These are phyloP conservation scores for Scleropages formosus DNA, from an alignment of 2,797 vertebrate genomes.

Conservation along the genomic window DNA sequence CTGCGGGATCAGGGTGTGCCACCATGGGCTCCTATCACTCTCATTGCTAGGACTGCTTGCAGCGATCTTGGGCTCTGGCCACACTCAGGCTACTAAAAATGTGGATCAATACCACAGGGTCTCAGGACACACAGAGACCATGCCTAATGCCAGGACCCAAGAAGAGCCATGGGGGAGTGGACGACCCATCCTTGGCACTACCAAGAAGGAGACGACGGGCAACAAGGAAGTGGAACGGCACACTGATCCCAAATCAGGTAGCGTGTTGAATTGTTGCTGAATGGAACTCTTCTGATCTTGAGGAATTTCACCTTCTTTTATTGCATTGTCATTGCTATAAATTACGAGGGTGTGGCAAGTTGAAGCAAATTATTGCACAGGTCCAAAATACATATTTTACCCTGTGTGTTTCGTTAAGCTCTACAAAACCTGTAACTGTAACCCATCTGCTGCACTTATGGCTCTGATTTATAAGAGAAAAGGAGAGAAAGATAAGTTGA, in stretches of 20 bases:
- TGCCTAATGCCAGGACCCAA: conserved; percentile 41
- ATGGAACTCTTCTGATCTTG: too few relatives aligned
- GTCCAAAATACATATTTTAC: too few relatives aligned
- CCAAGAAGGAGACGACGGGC: conserved; percentile 66
- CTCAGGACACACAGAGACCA: conserved; percentile 54
- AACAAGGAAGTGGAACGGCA: conserved; percentile 67
- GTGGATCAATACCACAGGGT: conserved; percentile 76
- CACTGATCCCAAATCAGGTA: conserved; percentile 74
- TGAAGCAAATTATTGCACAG: too few relatives aligned
- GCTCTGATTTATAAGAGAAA: too few relatives aligned
- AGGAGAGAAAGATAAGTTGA: too few relatives aligned
- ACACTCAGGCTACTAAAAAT: conserved; percentile 64
- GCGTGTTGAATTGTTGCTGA: conserved; percentile 31
- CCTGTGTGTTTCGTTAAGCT: too few relatives aligned
- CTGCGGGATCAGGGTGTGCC: conserved; percentile 52
- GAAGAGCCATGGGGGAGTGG: conserved; percentile 39
- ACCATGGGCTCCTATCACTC: conserved; percentile 48
- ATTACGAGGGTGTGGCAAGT: too few relatives aligned
- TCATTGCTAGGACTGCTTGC: conserved; percentile 65
- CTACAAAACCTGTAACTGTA: too few relatives aligned
- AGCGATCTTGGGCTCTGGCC: conserved; percentile 52
- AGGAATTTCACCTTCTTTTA: too few relatives aligned
- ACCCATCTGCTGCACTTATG: too few relatives aligned
- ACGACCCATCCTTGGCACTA: conserved; percentile 39
- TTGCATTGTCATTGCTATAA: too few relatives aligned